Conservation (phyloP, 1,140 invertebrate species). For the Anadara kagoshimensis region DNA sequence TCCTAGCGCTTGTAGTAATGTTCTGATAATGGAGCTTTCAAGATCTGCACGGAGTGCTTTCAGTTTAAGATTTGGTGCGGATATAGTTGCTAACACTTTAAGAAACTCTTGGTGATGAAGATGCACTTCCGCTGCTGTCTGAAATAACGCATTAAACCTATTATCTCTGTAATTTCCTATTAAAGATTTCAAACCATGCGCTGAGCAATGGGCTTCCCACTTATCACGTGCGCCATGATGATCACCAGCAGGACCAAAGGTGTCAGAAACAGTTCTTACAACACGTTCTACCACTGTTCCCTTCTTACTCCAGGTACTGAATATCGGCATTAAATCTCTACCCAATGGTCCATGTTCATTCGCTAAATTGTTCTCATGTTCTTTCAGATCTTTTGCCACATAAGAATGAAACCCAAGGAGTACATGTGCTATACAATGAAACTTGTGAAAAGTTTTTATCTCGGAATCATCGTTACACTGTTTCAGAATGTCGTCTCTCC, state of each 20-base stretch:
- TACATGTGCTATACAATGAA: conserved; percentile 21
- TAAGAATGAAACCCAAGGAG: conserved; percentile 24
- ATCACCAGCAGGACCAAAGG: conserved; percentile 31
- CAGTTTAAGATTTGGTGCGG: not conserved
- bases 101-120: conserved; percentile 24
- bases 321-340: not conserved
- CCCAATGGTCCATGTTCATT: conserved; percentile 8
- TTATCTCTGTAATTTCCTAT: conserved; percentile 31
- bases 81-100: not conserved
- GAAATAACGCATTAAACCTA: conserved; percentile 25
- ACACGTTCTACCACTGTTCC: conserved; percentile 17
- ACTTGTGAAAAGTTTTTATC: not conserved
- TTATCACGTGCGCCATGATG: conserved; percentile 23
- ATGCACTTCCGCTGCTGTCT: conserved; percentile 29
- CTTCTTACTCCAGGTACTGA: conserved; percentile 23
- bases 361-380: not conserved
- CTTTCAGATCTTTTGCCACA: not conserved
- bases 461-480: not conserved
- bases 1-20: conserved; percentile 20
- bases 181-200: conserved; percentile 21
- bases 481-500: conserved; percentile 4
- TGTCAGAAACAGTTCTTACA: conserved; percentile 11
- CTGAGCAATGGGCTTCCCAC: conserved; percentile 26
- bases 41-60: conserved; percentile 15
- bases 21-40: not conserved